Evolutionary conservation across 1,140 invertebrate species (phyloP).

Genomic region (Pseudoatta argentina): DNA sequence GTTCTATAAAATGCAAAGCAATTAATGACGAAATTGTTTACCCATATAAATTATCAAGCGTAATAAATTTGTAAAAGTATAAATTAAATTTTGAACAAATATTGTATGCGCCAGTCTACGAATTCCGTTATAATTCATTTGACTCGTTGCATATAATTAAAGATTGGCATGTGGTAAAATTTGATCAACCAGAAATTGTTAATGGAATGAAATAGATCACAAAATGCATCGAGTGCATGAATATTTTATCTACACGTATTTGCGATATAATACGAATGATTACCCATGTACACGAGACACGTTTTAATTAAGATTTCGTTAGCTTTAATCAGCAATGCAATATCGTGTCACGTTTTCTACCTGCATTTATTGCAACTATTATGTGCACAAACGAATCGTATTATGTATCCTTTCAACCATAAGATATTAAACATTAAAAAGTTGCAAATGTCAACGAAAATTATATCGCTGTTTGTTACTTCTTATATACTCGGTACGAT

Average conservation of each 20-base stretch:
- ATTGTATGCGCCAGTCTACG: background rate
- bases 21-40: background rate
- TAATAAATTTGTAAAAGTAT: background rate
- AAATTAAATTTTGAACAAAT: background rate
- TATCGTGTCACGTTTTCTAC: background rate
- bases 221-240: slow-evolving; percentile 28
- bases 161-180: slow-evolving; percentile 29
- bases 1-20: slow-evolving; percentile 1
- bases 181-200: slow-evolving; percentile 47
- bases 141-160: slow-evolving; percentile 38
- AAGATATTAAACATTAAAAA: slow-evolving; percentile 54
- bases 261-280: slow-evolving; percentile 47
- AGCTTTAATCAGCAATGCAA: slow-evolving; percentile 34
- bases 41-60: background rate
- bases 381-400: slow-evolving; percentile 20
- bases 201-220: slow-evolving; percentile 45
- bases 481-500: slow-evolving; percentile 26
- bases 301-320: slow-evolving; percentile 60
- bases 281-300: slow-evolving; percentile 39
- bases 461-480: slow-evolving; percentile 59
- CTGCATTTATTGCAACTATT: background rate
- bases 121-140: slow-evolving; percentile 40
- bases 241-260: slow-evolving; percentile 40
- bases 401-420: slow-evolving; percentile 14
- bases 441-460: slow-evolving; percentile 43